phyloP scores from a whole-genome alignment of 2,113 vertebrate species.

The Abramis brama region DNA sequence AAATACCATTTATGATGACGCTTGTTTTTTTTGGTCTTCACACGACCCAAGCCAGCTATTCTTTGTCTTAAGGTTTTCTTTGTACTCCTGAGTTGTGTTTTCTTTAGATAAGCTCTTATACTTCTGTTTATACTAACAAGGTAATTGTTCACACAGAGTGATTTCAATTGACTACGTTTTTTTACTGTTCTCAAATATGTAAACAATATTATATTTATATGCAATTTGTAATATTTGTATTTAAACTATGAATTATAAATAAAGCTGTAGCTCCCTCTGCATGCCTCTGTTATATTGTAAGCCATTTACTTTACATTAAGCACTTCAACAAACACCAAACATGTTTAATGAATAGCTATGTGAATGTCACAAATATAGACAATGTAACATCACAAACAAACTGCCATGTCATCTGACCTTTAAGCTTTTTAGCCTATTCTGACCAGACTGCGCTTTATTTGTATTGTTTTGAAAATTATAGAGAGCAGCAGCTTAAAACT shows the following conservation, averaged over 20 bases:
- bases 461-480: background rate
- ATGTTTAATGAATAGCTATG: background rate
- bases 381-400: background rate
- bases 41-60: background rate
- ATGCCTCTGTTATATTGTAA: background rate
- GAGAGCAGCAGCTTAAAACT: too few relatives aligned
- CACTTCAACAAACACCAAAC: background rate
- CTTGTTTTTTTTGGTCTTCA: background rate
- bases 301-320: background rate
- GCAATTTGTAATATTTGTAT: conserved; percentile 45
- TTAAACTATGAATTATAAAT: conserved; percentile 48
- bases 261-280: background rate
- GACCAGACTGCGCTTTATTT: background rate
- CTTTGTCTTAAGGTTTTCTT: background rate
- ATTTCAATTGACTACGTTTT: conserved; percentile 38
- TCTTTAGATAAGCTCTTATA: conserved; percentile 9
- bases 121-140: conserved; percentile 14
- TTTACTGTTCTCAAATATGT: conserved; percentile 50
- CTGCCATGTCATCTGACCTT: background rate
- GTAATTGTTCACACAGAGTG: conserved; percentile 17
- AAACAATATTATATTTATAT: conserved; percentile 45
- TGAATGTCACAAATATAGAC: background rate
- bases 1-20: background rate
- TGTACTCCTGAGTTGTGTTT: background rate
- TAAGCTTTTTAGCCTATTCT: background rate